These are phyloP conservation scores for Mesembrinibis cayennensis DNA, from an alignment of 2,113 vertebrate genomes.

Conservation along the genomic window DNA sequence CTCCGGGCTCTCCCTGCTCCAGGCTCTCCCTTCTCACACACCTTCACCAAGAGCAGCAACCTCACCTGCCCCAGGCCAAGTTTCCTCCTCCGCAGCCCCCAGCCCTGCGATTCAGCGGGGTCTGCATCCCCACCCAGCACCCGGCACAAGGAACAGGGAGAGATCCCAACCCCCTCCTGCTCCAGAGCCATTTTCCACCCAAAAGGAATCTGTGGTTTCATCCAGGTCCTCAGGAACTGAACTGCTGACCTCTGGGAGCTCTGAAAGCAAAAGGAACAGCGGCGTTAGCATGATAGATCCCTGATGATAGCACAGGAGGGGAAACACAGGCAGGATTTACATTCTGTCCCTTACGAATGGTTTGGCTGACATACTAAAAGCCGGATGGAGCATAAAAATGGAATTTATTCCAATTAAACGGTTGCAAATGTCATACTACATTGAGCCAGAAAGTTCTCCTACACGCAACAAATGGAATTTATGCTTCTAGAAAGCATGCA, in stretches of 20 bases:
- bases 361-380: conserved; percentile 58
- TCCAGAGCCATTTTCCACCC: background rate
- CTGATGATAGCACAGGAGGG: background rate
- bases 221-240: background rate
- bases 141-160: background rate
- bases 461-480: conserved; percentile 1
- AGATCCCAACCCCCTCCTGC: background rate
- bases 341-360: conserved; percentile 21
- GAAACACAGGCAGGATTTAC: conserved; percentile 34
- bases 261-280: background rate
- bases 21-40: background rate
- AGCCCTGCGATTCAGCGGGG: accelerated
- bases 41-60: background rate
- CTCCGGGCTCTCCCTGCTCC: background rate
- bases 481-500: background rate
- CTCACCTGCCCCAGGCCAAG: background rate
- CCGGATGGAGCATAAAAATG: conserved; percentile 39
- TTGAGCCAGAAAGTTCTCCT: conserved; percentile 16
- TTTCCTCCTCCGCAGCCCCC: background rate
- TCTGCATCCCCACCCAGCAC: background rate
- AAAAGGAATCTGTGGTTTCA: background rate
- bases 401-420: conserved; percentile 60
- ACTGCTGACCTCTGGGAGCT: background rate
- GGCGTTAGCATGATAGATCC: background rate
- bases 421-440: conserved; percentile 58